Percentiles rank a stretch among this genome's conserved stretches.
Conservation (phyloP, 2,888 invertebrate genomes). For the Aspidapion aeneum region DNA sequence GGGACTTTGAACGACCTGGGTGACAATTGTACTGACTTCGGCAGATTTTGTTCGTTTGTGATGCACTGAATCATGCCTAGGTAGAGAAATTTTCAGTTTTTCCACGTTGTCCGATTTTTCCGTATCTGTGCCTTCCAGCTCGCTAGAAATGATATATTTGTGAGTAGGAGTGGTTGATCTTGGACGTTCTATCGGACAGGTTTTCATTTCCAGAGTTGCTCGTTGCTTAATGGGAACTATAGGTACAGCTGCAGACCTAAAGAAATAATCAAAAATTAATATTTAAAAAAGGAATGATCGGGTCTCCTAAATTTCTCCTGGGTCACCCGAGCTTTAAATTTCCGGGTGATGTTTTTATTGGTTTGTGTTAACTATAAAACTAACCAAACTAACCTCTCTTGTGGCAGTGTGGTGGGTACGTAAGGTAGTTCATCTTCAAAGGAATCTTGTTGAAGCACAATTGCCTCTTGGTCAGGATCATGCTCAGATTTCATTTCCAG, state of each 20-base stretch:
- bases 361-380: no score
- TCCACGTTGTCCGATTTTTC: constrained; percentile 49
- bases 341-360: no score
- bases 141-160: constrained; percentile 49
- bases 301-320: no score
- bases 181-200: constrained; percentile 71
- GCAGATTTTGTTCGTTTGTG: constrained; percentile 36
- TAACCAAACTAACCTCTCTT: no score
- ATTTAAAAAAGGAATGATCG: no score
- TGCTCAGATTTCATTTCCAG: constrained; percentile 47
- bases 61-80: constrained; percentile 40
- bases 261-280: no score
- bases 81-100: constrained; percentile 67
- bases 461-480: constrained; percentile 64
- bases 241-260: constrained; percentile 73
- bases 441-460: constrained; percentile 78
- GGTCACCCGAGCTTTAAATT: no score
- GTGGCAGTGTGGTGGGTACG: constrained; percentile 84
- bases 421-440: constrained; percentile 83
- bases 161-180: constrained; percentile 70
- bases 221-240: constrained; percentile 78
- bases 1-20: constrained; percentile 5
- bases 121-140: constrained; percentile 67
- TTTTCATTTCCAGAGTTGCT: constrained; percentile 58
- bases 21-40: constrained; percentile 24